phyloP scores from a whole-genome alignment of 92 coral and sea anemone genomes.

The Phenganax subtilis region DNA sequence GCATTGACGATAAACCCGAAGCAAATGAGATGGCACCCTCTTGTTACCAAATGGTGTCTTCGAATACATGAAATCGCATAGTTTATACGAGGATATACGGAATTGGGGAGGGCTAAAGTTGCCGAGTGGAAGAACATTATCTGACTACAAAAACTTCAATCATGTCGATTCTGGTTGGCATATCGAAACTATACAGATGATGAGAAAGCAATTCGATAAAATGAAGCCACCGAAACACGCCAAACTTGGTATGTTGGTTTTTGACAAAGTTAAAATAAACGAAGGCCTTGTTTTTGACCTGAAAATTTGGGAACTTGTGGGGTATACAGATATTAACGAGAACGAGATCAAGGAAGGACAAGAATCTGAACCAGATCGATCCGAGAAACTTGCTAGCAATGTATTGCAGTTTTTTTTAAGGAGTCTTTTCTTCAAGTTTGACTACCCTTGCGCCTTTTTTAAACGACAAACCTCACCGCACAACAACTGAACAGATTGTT shows the following conservation, averaged over 20 bases:
- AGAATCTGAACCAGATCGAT: too few species aligned
- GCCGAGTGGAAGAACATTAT: slow-evolving; percentile 40
- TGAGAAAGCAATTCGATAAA: slow-evolving; percentile 44
- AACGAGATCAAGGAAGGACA: too few species aligned
- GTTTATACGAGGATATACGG: slow-evolving; percentile 21
- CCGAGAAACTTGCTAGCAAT: too few species aligned
- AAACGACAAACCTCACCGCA: slow-evolving; percentile 32
- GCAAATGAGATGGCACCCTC: slow-evolving; percentile 43
- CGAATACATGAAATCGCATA: slow-evolving; percentile 33
- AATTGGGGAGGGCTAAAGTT: slow-evolving; percentile 30
- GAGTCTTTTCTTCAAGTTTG: slow-evolving; percentile 29
- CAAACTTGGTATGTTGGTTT: slow-evolving; percentile 29
- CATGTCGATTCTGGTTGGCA: slow-evolving; percentile 55
- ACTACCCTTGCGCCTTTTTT: slow-evolving; percentile 31
- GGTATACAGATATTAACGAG: slow-evolving; percentile 21
- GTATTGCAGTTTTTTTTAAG: background rate
- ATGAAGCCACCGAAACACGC: slow-evolving; percentile 46
- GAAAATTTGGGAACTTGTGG: slow-evolving; percentile 25
- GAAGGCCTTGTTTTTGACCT: slow-evolving; percentile 27
- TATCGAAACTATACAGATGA: slow-evolving; percentile 29
- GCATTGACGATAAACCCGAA: slow-evolving; percentile 32
- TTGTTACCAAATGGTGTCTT: slow-evolving; percentile 39
- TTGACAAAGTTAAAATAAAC: slow-evolving; percentile 33
- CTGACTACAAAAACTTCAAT: slow-evolving; percentile 52
- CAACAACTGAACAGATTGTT: slow-evolving; percentile 32